Percentiles rank a stretch among this genome's conserved stretches.
Evolutionary conservation across 2,113 vertebrate species (phyloP).

Genomic region (Labrus mixtus): DNA sequence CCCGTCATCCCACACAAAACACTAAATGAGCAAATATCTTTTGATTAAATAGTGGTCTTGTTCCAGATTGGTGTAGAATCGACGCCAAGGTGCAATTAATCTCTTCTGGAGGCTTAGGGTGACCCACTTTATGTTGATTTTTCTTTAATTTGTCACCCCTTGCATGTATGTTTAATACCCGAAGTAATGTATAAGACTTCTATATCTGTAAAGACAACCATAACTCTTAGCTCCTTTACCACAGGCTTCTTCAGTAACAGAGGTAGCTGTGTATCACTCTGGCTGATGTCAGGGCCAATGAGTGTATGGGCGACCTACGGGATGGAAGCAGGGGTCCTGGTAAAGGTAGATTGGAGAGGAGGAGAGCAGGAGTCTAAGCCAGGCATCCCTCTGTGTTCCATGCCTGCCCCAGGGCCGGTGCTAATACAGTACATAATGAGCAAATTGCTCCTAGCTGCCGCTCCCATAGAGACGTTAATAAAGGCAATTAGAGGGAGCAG

Average conservation of each 20-base stretch:
- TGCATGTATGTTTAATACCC: background rate
- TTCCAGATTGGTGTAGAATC: background rate
- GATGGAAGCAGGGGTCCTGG: slow-evolving; percentile 64
- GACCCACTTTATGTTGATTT: background rate
- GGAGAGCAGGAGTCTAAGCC: slow-evolving; percentile 68
- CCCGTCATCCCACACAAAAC: background rate
- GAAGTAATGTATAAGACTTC: background rate
- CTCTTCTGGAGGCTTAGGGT: background rate
- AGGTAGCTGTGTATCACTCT: slow-evolving; percentile 28
- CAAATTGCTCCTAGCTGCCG: slow-evolving; percentile 82
- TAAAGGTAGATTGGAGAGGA: slow-evolving; percentile 67
- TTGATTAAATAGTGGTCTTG: background rate
- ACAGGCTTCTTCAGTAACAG: background rate
- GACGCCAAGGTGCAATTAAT: background rate
- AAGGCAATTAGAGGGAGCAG: slow-evolving; percentile 82
- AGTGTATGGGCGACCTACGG: slow-evolving; percentile 33
- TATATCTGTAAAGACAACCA: background rate
- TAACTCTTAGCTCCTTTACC: background rate
- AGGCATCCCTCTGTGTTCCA: slow-evolving; percentile 76
- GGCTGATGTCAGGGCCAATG: slow-evolving; percentile 25
- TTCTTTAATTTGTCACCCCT: background rate
- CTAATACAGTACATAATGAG: slow-evolving; percentile 82
- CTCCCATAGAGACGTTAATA: slow-evolving; percentile 85
- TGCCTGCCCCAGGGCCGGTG: slow-evolving; percentile 76
- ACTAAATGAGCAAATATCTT: background rate